Base-by-base conservation (phyloP, 2,888 invertebrate species). In the Minunthozetes semirufus region DNA sequence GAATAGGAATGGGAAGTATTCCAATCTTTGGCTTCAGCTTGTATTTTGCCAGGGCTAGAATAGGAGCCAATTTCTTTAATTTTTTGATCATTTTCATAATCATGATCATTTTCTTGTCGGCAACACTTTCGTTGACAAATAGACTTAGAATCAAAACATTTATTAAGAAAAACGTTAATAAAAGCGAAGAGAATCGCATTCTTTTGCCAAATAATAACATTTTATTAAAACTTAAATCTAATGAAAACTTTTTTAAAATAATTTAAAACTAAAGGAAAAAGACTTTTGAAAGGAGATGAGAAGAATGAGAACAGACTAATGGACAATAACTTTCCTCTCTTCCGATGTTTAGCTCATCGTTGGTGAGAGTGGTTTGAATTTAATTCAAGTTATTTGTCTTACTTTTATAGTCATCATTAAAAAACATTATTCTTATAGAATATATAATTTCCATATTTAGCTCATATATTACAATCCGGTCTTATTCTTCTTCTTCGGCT, bases 1-100 rank as follows among this genome's bases (percentile, higher is more conserved):
- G 74, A 29, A 74, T 70, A 38, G 74, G 74, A 53, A 74, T 74
- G 11, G 74, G 74, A 1, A 74, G 50, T 38, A 74, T 70, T 46
- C 74, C 74, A 17, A 74, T 48, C 53, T 70, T 70, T 22, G 74
- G 74, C 13, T 70, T 74, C 25, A 74, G 17, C 25, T 74, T 74
- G n/a, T 17, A 27, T 38, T 74, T 74, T 11, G 59, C 71, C 15
- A 74, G 38, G 1, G 74, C 68, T 15, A 53, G 50, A 17, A 74
- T 8, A 9, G 68, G 70, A 2, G 50, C 50, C n/a, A 74, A 22
- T 33, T 53, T 70, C 27, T 74, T 74, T 2, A 72, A 15, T 27
- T 72, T 72, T 13, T 74, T 27, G 27, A 66, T 66, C 13, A 38
- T 6, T 66, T 66, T 66, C 38, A 66, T 38, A 1, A 66, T 1